phyloP scores from a whole-genome alignment of 2,797 vertebrate genomes.

The Oophaga sylvatica region DNA sequence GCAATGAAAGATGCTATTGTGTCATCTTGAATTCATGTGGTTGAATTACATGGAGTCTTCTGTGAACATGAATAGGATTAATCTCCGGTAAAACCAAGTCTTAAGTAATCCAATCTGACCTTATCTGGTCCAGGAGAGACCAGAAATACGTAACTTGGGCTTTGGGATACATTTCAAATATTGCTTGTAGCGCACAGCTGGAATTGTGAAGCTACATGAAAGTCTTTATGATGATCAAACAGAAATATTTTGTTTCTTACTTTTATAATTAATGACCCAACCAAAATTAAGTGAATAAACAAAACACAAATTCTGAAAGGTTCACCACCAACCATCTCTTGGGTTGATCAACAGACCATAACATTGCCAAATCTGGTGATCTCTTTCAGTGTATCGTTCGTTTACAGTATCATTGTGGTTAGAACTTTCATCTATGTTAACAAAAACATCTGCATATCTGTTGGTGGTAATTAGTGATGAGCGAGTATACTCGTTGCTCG shows the following conservation, averaged over 20 bases:
- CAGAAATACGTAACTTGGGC: not conserved
- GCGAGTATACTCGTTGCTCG: too few relatives aligned
- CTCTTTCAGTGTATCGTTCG: not conserved
- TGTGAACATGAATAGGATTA: conserved; percentile 7
- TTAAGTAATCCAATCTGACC: conserved; percentile 13
- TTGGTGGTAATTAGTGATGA: too few relatives aligned
- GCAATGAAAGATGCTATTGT: conserved; percentile 52
- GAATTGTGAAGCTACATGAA: not conserved
- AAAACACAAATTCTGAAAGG: not conserved
- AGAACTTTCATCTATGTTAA: not conserved
- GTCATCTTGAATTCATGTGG: conserved; percentile 39
- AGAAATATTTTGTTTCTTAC: not conserved
- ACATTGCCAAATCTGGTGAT: not conserved
- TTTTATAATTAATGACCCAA: not conserved
- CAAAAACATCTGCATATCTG: not conserved
- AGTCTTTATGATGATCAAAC: not conserved
- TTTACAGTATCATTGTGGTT: not conserved
- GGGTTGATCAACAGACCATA: not conserved
- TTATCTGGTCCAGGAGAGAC: not conserved
- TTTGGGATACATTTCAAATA: not conserved
- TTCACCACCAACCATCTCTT: too few relatives aligned
- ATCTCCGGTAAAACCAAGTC: conserved; percentile 13
- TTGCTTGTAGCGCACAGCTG: not conserved
- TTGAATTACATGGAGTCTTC: conserved; percentile 50
- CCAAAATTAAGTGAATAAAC: not conserved